phyloP scores from a whole-genome alignment of 2,888 invertebrate species.

The Atethmia centrago region DNA sequence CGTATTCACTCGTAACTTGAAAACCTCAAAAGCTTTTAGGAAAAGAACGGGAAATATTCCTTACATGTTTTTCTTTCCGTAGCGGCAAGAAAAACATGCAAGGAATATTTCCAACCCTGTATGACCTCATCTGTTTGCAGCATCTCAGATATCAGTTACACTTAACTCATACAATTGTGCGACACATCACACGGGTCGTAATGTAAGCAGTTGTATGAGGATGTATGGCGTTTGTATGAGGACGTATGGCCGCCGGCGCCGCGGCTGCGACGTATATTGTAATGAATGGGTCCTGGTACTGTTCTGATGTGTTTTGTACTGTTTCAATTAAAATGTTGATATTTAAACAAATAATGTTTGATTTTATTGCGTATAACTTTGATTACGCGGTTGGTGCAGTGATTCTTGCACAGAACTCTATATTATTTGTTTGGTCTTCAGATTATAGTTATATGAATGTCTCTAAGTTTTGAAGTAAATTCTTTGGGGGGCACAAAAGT shows the following conservation, averaged over 20 bases:
- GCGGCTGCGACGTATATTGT: constrained; percentile 28
- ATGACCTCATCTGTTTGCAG: constrained; percentile 30
- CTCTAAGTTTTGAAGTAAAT: neutral
- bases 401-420: neutral
- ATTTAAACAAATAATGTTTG: neutral
- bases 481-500: neutral
- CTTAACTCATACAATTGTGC: constrained; percentile 27
- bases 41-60: too few relatives aligned
- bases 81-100: neutral
- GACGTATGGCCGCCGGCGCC: constrained; percentile 45
- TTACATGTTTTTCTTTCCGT: too few relatives aligned
- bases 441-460: neutral
- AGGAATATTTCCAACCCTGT: neutral
- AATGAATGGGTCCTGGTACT: constrained; percentile 37
- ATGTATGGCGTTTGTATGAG: constrained; percentile 36
- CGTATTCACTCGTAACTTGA: too few relatives aligned
- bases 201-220: constrained; percentile 44
- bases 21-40: too few relatives aligned
- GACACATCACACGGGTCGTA: constrained; percentile 6
- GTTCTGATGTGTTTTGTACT: constrained; percentile 38
- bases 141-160: constrained; percentile 5
- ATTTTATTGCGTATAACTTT: constrained; percentile 25
- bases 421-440: neutral
- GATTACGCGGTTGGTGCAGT: neutral
- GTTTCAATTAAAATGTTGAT: constrained; percentile 39